phyloP scores from a whole-genome alignment of 2,797 vertebrate species.

The Onychomys leucogaster region DNA sequence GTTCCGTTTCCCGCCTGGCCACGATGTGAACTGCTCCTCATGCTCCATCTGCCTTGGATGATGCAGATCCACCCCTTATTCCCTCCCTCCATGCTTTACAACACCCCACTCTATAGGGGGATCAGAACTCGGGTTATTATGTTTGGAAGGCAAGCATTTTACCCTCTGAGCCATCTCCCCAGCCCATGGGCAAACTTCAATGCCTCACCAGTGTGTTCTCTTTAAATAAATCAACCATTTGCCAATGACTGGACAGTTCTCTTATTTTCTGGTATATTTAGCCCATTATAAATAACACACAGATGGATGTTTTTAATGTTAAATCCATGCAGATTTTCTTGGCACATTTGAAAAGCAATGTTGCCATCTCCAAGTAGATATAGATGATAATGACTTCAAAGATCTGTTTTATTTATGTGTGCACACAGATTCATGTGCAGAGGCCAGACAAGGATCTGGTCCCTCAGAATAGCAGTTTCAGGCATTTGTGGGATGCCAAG shows the following conservation, averaged over 20 bases:
- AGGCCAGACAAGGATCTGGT: background rate
- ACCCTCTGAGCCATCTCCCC: background rate
- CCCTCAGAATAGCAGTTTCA: background rate
- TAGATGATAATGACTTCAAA: background rate
- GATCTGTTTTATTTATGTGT: background rate
- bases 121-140: background rate
- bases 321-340: slow-evolving; percentile 28
- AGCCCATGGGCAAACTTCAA: background rate
- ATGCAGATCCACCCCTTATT: background rate
- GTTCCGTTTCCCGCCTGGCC: background rate
- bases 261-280: background rate
- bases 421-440: rapidly evolving
- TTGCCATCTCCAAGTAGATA: background rate
- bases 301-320: background rate
- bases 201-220: background rate
- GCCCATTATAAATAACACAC: background rate
- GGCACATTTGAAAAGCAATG: background rate
- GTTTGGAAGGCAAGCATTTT: background rate
- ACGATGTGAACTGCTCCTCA: background rate
- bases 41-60: background rate
- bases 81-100: background rate
- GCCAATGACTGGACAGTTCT: background rate
- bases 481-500: background rate
- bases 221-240: background rate
- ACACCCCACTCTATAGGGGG: too few species aligned